These are phyloP conservation scores for Pyxicephalus adspersus DNA, from an alignment of 2,113 vertebrate genomes.

Conservation along the genomic window DNA sequence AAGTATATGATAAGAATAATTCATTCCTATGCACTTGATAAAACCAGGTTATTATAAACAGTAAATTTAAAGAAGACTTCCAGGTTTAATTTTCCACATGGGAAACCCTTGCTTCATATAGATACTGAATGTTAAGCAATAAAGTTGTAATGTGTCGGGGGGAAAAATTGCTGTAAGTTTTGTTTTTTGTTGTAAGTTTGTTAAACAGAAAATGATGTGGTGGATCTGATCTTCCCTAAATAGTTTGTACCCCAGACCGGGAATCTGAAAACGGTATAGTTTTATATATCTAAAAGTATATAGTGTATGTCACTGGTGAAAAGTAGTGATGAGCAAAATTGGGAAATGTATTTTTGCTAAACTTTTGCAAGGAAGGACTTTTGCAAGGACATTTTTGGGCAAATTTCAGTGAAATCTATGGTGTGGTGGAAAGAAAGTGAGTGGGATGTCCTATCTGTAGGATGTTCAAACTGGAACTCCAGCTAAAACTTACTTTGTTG, in stretches of 20 bases:
- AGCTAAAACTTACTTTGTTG: too few species aligned
- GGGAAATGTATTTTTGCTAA: too few species aligned
- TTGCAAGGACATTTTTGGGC: too few species aligned
- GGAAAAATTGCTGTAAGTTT: background rate
- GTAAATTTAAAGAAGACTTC: slow-evolving; percentile 65
- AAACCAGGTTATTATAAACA: slow-evolving; percentile 67
- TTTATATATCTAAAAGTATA: too few species aligned
- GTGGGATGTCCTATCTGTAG: too few species aligned
- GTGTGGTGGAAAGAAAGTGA: too few species aligned
- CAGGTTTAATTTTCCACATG: slow-evolving; percentile 60
- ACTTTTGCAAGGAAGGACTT: too few species aligned
- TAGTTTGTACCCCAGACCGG: background rate
- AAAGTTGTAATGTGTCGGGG: background rate
- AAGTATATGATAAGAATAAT: slow-evolving; percentile 65
- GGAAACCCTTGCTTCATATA: slow-evolving; percentile 61
- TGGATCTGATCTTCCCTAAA: background rate
- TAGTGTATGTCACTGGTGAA: too few species aligned
- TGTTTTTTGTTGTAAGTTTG: background rate
- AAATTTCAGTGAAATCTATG: too few species aligned
- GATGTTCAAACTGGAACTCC: too few species aligned
- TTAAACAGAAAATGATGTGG: background rate
- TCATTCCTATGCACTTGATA: slow-evolving; percentile 62
- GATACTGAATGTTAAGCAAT: background rate
- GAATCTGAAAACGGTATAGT: too few species aligned
- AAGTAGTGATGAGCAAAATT: too few species aligned